These are phyloP conservation scores for Silurus aristotelis DNA, from an alignment of 2,797 vertebrate species.

Conservation along the genomic window DNA sequence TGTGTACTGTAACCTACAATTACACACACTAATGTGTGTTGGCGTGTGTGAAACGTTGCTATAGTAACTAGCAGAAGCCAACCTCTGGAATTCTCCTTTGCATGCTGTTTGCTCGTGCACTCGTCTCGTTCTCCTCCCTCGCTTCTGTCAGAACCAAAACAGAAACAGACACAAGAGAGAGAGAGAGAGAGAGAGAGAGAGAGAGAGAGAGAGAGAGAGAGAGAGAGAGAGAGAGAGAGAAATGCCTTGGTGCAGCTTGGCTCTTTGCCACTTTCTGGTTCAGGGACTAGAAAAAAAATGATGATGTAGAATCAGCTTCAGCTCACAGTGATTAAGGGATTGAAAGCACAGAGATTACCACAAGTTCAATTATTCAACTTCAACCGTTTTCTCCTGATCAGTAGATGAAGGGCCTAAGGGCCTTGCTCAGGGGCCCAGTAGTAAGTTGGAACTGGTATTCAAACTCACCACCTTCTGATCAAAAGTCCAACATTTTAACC, in stretches of 20 bases:
- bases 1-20: conserved; percentile 47
- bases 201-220: not conserved
- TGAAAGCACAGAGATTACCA: not conserved
- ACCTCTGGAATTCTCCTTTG: conserved; percentile 70
- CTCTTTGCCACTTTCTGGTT: conserved; percentile 2
- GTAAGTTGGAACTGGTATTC: too few relatives aligned
- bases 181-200: not conserved
- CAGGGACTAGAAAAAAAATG: not conserved
- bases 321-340: not conserved
- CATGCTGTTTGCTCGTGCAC: conserved; percentile 1
- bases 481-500: too few relatives aligned
- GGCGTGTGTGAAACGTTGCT: conserved; percentile 74
- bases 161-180: conserved; percentile 6
- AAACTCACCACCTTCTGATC: too few relatives aligned
- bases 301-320: conserved; percentile 1
- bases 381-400: too few relatives aligned
- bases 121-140: conserved; percentile 9
- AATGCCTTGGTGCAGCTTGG: not conserved
- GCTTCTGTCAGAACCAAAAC: conserved; percentile 25
- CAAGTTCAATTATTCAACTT: too few relatives aligned
- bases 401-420: too few relatives aligned
- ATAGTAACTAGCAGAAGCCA: conserved; percentile 69
- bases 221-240: not conserved
- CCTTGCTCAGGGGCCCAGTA: too few relatives aligned
- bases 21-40: conserved; percentile 52